Percentiles rank a stretch among this genome's conserved stretches.
Evolutionary conservation across 23 tunicate genomes (phyloP).

Genomic region (Trididemnum nubilum): DNA sequence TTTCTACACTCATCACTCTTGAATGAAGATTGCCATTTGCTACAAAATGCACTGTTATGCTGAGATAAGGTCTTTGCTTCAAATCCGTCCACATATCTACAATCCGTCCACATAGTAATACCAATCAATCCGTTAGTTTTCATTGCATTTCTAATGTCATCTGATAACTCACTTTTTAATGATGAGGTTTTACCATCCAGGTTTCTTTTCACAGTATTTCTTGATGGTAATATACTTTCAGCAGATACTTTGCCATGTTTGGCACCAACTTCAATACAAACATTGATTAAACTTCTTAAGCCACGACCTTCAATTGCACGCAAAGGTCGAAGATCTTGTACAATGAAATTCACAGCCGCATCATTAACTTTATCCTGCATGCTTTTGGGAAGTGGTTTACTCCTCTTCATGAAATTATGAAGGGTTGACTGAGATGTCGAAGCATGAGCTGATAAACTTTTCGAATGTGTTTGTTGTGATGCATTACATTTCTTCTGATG

Average conservation of each 20-base stretch:
- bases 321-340: background rate
- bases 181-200: background rate
- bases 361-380: background rate
- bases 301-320: background rate
- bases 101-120: background rate
- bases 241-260: background rate
- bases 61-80: background rate
- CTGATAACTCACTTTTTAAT: background rate
- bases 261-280: background rate
- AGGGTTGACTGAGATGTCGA: background rate
- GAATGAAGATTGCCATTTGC: background rate
- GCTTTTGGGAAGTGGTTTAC: background rate
- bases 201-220: background rate
- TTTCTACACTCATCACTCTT: background rate
- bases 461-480: too few relatives aligned
- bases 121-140: background rate
- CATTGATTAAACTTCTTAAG: background rate
- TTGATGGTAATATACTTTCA: background rate
- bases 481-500: too few relatives aligned
- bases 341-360: background rate
- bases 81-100: slow-evolving; percentile 1
- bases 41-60: background rate
- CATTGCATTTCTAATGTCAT: background rate
- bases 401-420: background rate
- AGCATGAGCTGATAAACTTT: too few relatives aligned